Evolutionary conservation across 2,888 invertebrate genomes (phyloP).

Genomic region (Gastrophysa polygoni): DNA sequence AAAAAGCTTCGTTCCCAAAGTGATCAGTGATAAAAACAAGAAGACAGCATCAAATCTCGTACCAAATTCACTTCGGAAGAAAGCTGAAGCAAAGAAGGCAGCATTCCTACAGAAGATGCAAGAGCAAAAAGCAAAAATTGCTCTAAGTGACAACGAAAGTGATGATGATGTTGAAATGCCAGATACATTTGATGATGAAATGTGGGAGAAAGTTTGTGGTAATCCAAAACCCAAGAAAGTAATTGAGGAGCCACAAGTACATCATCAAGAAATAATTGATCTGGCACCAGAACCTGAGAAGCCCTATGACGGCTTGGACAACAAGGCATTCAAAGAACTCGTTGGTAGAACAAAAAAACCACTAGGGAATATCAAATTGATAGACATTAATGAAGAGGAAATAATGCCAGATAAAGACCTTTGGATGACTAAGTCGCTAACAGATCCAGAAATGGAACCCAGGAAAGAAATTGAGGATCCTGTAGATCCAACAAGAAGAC

Average conservation of each 20-base stretch:
- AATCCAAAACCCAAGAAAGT: conserved; percentile 59
- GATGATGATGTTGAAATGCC: conserved; percentile 53
- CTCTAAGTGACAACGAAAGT: conserved; percentile 45
- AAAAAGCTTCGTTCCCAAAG: conserved; percentile 46
- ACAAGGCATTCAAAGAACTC: conserved; percentile 67
- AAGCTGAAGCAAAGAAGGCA: conserved; percentile 32
- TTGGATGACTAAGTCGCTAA: conserved; percentile 81
- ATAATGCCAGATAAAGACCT: conserved; percentile 80
- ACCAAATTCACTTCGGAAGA: conserved; percentile 33
- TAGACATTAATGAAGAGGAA: conserved; percentile 78
- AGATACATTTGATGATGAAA: conserved; percentile 56
- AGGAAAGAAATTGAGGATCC: conserved; percentile 61
- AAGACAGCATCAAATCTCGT: conserved; percentile 19
- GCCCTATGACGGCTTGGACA: conserved; percentile 60
- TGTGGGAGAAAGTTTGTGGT: conserved; percentile 60
- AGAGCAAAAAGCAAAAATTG: conserved; percentile 16
- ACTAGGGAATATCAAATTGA: conserved; percentile 73
- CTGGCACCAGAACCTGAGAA: conserved; percentile 59
- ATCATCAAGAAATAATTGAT: conserved; percentile 56
- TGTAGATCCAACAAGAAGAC: conserved; percentile 63
- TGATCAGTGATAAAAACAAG: conserved; percentile 36
- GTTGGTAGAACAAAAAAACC: conserved; percentile 71
- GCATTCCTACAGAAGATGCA: conserved; percentile 24
- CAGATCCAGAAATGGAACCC: conserved; percentile 68
- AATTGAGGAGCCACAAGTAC: conserved; percentile 58